Base-by-base conservation (phyloP, 1,140 invertebrate species). In the Elysia chlorotica region DNA sequence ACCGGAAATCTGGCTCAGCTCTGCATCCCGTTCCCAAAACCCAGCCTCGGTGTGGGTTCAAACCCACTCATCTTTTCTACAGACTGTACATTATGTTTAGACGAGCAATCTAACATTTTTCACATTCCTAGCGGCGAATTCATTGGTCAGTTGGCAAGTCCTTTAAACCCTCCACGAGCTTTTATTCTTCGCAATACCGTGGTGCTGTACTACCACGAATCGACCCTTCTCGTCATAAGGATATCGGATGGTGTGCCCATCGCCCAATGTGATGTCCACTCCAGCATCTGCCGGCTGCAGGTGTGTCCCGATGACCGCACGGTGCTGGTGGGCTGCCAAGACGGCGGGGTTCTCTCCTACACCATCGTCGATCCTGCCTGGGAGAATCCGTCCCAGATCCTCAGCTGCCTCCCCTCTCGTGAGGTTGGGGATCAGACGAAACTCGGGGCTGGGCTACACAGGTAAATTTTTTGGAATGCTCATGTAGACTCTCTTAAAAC, bases 311-410 rank as follows among this genome's bases (percentile, higher is more conserved):
- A 87, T 67, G 74, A 85, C 5, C 69, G 80, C 38, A 86, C 85
- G 0, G 59, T 86, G n/a, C 68, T 87, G 5, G 79, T 83, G 19
- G 86, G 86, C 17, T 86, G 85, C 53, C 61, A 62, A 14, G 85
- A 87, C 69, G 86, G 86, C 1, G 74, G 81, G 0, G 70, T 87
- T 4, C 68, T 82, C 2, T 83, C 85, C 1, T 84, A 86, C 77
- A 77, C 84, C 10, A 59, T 87, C 25, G 76, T 87, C 17, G 84
- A 87, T 72, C 76, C 77, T 4, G 33, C 59, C 30, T 19, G 36
- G 1, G 82, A 83, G 33, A 71, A 81, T 54, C 57, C 72, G 0
- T 31, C 73, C 28, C 33, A 65, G 0, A 62, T 84, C 3, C 35
- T 86, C 17, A 38, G 36, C 19, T 48, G 25, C 1, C 17, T 85